Evolutionary conservation across 1,140 invertebrate species (phyloP).

Genomic region (Dufourea novaeangliae): DNA sequence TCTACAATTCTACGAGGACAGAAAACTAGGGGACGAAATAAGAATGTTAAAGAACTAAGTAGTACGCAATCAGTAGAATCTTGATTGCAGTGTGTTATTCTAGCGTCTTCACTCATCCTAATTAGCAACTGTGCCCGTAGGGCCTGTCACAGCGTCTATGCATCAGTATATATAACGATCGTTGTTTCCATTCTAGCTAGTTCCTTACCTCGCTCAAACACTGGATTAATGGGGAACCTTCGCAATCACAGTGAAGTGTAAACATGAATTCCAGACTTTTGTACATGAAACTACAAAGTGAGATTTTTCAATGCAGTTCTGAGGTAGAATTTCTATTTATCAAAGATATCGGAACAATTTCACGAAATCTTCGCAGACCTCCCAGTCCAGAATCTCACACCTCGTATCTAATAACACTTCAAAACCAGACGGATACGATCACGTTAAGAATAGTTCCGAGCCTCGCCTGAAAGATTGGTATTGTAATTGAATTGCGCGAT

Average conservation of each 20-base stretch:
- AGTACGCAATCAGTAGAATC: background rate
- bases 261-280: background rate
- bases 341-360: no score
- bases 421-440: conserved; percentile 33
- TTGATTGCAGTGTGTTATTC: conserved; percentile 3
- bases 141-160: conserved; percentile 2
- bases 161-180: conserved; percentile 17
- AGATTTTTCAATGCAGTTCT: no score
- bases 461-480: conserved; percentile 55
- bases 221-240: background rate
- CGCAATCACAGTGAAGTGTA: background rate
- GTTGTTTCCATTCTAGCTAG: background rate
- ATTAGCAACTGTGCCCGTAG: conserved; percentile 24
- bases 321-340: no score
- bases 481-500: conserved; percentile 60
- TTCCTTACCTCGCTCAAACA: background rate
- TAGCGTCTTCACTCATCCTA: conserved; percentile 24
- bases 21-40: no score
- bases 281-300: no score
- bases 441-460: background rate
- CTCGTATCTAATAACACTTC: conserved; percentile 22
- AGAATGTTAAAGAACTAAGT: background rate
- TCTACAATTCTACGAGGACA: no score
- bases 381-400: no score
- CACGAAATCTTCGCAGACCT: no score